phyloP scores from a whole-genome alignment of 2,797 vertebrate genomes.

The Trematomus bernacchii region DNA sequence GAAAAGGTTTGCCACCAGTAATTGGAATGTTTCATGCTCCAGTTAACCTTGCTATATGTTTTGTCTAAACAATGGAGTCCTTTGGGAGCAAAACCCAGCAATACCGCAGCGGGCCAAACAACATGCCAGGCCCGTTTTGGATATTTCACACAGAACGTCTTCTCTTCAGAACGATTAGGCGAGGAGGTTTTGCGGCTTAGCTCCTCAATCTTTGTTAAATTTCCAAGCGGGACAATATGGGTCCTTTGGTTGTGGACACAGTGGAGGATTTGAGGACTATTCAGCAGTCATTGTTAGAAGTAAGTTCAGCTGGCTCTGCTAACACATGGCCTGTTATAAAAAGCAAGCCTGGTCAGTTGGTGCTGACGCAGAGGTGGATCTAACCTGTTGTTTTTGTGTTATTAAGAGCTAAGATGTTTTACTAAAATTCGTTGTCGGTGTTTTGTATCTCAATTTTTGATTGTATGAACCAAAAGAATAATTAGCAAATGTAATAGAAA shows the following conservation, averaged over 20 bases:
- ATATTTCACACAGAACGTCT: slow-evolving; percentile 61
- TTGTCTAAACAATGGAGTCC: slow-evolving; percentile 74
- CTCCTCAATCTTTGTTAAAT: slow-evolving; percentile 39
- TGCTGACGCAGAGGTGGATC: slow-evolving; percentile 25
- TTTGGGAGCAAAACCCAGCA: slow-evolving; percentile 63
- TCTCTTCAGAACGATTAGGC: slow-evolving; percentile 38
- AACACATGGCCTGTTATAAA: slow-evolving; percentile 25
- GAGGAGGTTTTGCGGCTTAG: slow-evolving; percentile 31
- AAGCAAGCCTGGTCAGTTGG: slow-evolving; percentile 41
- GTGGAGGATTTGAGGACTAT: slow-evolving; percentile 83
- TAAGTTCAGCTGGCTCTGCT: slow-evolving; percentile 75
- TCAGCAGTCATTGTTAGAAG: slow-evolving; percentile 82
- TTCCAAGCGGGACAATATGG: slow-evolving; percentile 65
- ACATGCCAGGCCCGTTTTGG: slow-evolving; percentile 70
- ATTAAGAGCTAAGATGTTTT: slow-evolving; percentile 3
- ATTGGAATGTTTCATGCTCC: slow-evolving; percentile 86
- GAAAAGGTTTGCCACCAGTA: slow-evolving; percentile 53
- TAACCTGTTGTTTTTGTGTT: slow-evolving; percentile 32
- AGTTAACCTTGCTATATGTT: slow-evolving; percentile 81
- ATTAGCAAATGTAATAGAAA: neutral
- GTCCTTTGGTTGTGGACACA: slow-evolving; percentile 76
- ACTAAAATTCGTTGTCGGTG: slow-evolving; percentile 2
- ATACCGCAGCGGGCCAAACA: slow-evolving; percentile 51
- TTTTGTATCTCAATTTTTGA: slow-evolving; percentile 25
- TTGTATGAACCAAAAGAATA: slow-evolving; percentile 9